Percentiles rank a stretch among this genome's conserved stretches.
Conservation (phyloP, 2,113 vertebrate genomes). For the Oenanthe melanoleuca region DNA sequence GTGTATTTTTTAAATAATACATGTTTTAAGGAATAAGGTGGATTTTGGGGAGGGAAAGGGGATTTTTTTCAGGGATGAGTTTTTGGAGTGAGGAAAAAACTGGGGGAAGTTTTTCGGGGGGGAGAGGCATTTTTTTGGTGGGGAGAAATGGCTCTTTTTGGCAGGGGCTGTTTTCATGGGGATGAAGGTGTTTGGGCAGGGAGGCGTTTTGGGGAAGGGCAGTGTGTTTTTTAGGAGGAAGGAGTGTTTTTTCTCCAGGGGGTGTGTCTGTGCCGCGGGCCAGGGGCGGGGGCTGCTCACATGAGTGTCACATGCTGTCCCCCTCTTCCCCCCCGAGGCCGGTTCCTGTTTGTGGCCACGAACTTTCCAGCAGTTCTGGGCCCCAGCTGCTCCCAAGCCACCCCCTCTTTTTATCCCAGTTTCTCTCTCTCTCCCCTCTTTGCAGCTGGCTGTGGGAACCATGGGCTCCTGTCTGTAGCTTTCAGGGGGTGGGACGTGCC, state of each 20-base stretch:
- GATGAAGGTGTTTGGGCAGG: too few species aligned
- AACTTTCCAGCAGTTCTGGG: not conserved
- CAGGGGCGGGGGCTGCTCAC: not conserved
- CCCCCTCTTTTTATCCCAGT: not conserved
- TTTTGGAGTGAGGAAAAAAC: not conserved
- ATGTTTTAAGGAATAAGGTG: not conserved
- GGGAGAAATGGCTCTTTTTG: not conserved
- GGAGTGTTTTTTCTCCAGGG: not conserved
- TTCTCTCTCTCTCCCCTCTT: not conserved
- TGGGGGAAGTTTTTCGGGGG: rapidly evolving
- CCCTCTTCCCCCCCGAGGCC: not conserved
- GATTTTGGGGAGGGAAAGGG: not conserved
- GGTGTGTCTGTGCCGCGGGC: not conserved
- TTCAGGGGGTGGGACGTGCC: not conserved
- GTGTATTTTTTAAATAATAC: not conserved
- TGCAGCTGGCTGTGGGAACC: not conserved
- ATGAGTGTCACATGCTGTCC: not conserved
- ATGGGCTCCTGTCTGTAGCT: not conserved
- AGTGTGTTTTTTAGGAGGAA: not conserved
- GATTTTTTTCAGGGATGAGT: too few species aligned
- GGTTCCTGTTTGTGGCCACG: not conserved
- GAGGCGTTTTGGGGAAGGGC: not conserved
- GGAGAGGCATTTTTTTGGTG: not conserved
- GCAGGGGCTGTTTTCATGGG: rapidly evolving
- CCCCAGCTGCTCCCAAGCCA: not conserved